Evolutionary conservation across 2,113 vertebrate genomes (phyloP).

Genomic region (Panurus biarmicus): DNA sequence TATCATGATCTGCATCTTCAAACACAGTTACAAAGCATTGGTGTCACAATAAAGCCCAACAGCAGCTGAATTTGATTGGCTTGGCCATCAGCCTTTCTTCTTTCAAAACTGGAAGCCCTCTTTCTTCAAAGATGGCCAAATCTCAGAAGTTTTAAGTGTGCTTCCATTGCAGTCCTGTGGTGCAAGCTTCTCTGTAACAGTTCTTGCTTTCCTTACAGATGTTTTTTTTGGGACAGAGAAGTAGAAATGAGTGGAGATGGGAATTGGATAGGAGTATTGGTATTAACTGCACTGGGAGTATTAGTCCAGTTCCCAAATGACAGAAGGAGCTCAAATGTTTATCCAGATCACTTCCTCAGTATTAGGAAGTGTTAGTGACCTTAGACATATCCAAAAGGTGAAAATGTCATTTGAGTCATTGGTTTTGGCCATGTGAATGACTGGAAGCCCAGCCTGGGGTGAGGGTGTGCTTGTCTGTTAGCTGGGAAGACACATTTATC

Average conservation of each 20-base stretch:
- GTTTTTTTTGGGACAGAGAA: not conserved
- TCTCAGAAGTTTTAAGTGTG: not conserved
- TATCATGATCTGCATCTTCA: not conserved
- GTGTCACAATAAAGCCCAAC: not conserved
- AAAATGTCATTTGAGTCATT: not conserved
- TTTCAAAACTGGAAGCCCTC: not conserved
- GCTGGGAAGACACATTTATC: not conserved
- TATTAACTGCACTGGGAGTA: not conserved
- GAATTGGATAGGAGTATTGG: not conserved
- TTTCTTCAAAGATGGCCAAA: not conserved
- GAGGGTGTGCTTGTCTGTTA: not conserved
- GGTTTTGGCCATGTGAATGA: not conserved
- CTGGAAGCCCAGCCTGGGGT: not conserved
- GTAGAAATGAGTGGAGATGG: not conserved
- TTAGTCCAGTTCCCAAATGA: not conserved
- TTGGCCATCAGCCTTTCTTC: constrained; percentile 27
- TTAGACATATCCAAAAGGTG: not conserved
- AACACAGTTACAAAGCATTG: not conserved
- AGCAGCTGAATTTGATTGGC: not conserved
- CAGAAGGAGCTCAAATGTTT: not conserved
- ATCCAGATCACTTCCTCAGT: not conserved
- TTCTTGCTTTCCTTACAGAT: not conserved
- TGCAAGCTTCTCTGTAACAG: not conserved
- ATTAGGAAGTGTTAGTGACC: not conserved
- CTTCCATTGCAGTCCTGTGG: not conserved